A percentile compares a stretch with the other conserved stretches of the same genome.
Conservation (phyloP, 2,113 vertebrate species). For the Fulmarus glacialis region DNA sequence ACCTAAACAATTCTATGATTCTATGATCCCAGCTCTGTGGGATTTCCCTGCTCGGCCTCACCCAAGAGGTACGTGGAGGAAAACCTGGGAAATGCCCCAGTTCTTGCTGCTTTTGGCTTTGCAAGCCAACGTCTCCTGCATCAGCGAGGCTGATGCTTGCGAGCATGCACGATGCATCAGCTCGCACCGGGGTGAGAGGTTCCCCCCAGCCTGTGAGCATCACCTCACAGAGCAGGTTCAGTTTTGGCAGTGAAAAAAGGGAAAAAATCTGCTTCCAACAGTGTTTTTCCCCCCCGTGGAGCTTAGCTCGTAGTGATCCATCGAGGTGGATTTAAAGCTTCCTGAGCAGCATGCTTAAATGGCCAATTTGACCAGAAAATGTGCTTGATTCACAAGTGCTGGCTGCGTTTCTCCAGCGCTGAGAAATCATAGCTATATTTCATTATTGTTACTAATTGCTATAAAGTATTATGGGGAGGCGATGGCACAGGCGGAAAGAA, state of each 20-base stretch:
- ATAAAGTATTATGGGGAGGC: neutral
- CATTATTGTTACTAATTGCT: slow-evolving; percentile 58
- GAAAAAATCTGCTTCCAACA: neutral
- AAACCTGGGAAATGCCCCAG: neutral
- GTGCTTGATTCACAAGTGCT: neutral
- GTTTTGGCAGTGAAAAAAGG: neutral
- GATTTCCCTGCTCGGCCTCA: neutral
- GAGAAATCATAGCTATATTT: slow-evolving; percentile 33
- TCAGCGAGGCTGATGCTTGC: neutral
- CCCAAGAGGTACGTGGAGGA: neutral
- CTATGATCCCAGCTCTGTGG: accelerated
- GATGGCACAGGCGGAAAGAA: neutral
- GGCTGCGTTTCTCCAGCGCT: neutral
- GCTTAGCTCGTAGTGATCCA: neutral
- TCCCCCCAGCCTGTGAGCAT: neutral
- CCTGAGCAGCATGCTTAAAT: slow-evolving; percentile 20
- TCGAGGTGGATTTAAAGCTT: slow-evolving; percentile 31
- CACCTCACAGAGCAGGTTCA: neutral
- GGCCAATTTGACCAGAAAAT: slow-evolving; percentile 39
- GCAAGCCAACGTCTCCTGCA: neutral
- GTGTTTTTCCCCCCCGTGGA: neutral
- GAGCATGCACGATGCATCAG: accelerated
- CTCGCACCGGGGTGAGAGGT: accelerated
- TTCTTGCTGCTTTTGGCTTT: neutral
- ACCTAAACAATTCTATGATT: neutral